Base-by-base conservation (phyloP, 2,888 invertebrate genomes). In the Drosophila anomalata region DNA sequence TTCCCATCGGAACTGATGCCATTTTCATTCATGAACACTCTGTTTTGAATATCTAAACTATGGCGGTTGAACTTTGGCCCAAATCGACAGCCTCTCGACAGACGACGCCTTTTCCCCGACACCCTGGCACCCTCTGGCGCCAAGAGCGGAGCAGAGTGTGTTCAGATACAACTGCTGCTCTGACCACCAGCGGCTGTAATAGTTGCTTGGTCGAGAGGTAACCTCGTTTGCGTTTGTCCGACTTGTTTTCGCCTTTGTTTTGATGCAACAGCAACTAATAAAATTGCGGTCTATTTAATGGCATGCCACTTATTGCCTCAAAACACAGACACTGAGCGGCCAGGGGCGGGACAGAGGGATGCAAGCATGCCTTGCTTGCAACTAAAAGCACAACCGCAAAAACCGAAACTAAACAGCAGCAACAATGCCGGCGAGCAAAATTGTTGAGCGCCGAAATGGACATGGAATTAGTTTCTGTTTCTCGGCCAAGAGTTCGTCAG, bases 241-340 rank as follows among this genome's bases (percentile, higher is more conserved):
- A 9, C 26, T 11, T 24, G 7, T 24, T 11, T 9, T 12, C 17
- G 31, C 57, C 58, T 44, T 59, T 39, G 50, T 50, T 50, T 50
- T 36, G 54, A 36, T 59, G 54, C 44, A 59, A 41, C 61, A 62
- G 29, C 65, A 73, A 61, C 75, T 65, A 79, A 78, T 80, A 56
- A 75, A 79, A 78, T 77, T 78, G 78, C 56, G 78, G 78, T 79
- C 65, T 77, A 77, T 75, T 77, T 75, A 77, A 66, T 78, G 78
- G 78, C 75, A 79, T 75, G 73, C 80, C 77, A 77, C 77, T 77
- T 79, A 78, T 78, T 79, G 77, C 77, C 68, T 68, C 79, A 77
- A 62, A 24, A 24, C 22, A 24, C 22, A 24, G 22, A 42, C 58
- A 47, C 29, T 39, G 41, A 41, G 17, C 7, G 54, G 72, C 51